These are phyloP conservation scores for Epirrhoe tristata DNA, from an alignment of 2,888 invertebrate genomes.

Conservation along the genomic window DNA sequence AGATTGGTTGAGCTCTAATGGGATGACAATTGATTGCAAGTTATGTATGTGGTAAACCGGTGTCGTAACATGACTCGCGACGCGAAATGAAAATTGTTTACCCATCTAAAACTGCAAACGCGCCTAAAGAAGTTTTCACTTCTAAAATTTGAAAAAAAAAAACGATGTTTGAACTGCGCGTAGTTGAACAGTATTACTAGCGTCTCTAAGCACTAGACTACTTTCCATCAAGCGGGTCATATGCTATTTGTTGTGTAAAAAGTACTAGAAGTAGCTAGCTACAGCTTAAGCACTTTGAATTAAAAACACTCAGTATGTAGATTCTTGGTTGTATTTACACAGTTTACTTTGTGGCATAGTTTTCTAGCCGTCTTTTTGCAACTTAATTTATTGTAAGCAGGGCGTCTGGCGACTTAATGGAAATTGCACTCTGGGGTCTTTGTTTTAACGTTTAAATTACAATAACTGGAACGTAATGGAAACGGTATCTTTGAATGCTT, in stretches of 20 bases:
- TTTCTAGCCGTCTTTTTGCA: slow-evolving; percentile 9
- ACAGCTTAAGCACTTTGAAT: neutral
- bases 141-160: too few relatives aligned
- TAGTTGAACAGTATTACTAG: too few relatives aligned
- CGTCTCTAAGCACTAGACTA: too few relatives aligned
- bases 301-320: neutral
- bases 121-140: too few relatives aligned
- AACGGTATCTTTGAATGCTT: neutral
- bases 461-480: neutral
- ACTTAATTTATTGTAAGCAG: slow-evolving; percentile 47
- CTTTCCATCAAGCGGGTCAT: too few relatives aligned
- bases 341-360: neutral
- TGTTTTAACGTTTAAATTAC: neutral
- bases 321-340: neutral
- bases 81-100: too few relatives aligned
- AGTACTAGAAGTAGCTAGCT: neutral
- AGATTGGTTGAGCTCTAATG: too few relatives aligned
- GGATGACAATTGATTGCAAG: too few relatives aligned
- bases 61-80: too few relatives aligned
- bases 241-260: neutral
- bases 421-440: slow-evolving; percentile 28
- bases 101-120: too few relatives aligned
- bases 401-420: slow-evolving; percentile 44
- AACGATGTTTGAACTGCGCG: too few relatives aligned
- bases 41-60: too few relatives aligned